Evolutionary conservation across 2,888 invertebrate genomes (phyloP).

Genomic region (Anthophora plumipes): DNA sequence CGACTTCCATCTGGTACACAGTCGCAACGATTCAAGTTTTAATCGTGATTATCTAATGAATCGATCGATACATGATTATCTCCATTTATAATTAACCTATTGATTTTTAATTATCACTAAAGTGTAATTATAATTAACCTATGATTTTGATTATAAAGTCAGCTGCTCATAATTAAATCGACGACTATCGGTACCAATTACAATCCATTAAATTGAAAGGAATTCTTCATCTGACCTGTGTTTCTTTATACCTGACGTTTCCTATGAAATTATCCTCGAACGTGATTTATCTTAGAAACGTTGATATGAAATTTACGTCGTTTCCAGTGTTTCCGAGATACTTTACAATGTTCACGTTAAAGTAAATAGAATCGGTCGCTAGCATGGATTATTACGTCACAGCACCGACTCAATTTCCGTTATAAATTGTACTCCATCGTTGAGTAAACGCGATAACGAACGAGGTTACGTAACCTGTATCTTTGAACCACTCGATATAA

Average conservation of each 20-base stretch:
- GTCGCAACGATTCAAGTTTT: too few species aligned
- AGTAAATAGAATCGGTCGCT: background rate
- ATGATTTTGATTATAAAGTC: too few species aligned
- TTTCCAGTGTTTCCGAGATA: conserved; percentile 44
- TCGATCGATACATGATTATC: too few species aligned
- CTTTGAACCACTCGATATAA: background rate
- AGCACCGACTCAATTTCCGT: background rate
- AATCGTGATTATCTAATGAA: too few species aligned
- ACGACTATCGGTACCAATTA: too few species aligned
- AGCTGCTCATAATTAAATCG: too few species aligned
- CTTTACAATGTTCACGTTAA: background rate
- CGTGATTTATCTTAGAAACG: conserved; percentile 17
- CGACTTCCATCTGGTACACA: too few species aligned
- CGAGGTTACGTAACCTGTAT: conserved; percentile 16
- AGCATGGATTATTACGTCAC: background rate
- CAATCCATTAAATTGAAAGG: conserved; percentile 41
- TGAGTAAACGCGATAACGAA: background rate
- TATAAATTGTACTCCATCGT: background rate
- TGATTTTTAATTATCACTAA: too few species aligned
- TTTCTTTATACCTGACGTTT: conserved; percentile 50
- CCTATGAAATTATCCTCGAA: conserved; percentile 41
- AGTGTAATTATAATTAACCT: too few species aligned
- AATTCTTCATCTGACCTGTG: conserved; percentile 57
- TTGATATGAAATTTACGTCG: background rate
- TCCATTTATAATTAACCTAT: too few species aligned